Conservation (phyloP, 2,888 invertebrate species). For the Drosophila paucipuncta region DNA sequence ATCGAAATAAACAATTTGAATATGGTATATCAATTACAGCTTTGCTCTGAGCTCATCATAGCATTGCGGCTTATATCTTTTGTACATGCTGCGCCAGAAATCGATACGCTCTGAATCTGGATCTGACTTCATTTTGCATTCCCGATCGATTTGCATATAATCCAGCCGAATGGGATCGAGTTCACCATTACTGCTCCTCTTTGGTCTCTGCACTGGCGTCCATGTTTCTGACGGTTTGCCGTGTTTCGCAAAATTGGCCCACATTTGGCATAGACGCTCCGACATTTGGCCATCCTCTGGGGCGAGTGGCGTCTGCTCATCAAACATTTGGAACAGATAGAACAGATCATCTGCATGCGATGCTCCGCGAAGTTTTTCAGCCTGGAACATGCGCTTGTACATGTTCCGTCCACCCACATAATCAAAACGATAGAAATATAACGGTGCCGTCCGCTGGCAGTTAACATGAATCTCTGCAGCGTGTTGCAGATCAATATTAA, state of each 20-base stretch:
- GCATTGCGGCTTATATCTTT: conserved; percentile 72
- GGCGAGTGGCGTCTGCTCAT: conserved; percentile 48
- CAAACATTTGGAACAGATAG: conserved; percentile 86
- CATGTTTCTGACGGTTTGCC: conserved; percentile 85
- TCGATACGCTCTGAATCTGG: conserved; percentile 80
- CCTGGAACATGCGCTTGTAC: conserved; percentile 85
- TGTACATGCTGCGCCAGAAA: conserved; percentile 83
- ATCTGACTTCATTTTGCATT: conserved; percentile 75
- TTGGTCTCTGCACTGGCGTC: conserved; percentile 67
- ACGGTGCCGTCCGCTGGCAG: conserved; percentile 82
- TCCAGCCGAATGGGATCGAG: conserved; percentile 65
- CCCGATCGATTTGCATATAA: conserved; percentile 79
- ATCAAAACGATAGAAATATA: conserved; percentile 87
- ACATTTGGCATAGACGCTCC: conserved; percentile 86
- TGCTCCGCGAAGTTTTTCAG: conserved; percentile 86
- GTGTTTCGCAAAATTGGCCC: conserved; percentile 89
- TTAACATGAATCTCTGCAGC: conserved; percentile 76
- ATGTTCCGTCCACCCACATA: conserved; percentile 87
- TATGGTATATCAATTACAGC: conserved; percentile 44
- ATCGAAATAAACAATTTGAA: neutral
- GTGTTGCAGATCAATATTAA: conserved; percentile 74
- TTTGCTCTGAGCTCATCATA: conserved; percentile 66
- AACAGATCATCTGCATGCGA: conserved; percentile 88
- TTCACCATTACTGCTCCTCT: conserved; percentile 3
- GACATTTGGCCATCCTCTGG: conserved; percentile 81